Evolutionary conservation across 2,888 invertebrate species (phyloP).

Genomic region (Eucera pruinosa): DNA sequence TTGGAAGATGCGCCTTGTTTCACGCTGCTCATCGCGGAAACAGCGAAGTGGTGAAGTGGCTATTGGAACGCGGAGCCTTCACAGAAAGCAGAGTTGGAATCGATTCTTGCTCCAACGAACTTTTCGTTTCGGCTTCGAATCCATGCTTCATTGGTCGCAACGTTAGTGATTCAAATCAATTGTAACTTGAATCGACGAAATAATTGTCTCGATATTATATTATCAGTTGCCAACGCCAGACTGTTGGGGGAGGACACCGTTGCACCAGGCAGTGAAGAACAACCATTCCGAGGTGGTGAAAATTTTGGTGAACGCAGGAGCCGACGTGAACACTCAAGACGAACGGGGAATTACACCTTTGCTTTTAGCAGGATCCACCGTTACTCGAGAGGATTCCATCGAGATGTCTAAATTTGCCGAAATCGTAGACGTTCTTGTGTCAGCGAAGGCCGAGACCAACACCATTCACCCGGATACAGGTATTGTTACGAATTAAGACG

Average conservation of each 20-base stretch:
- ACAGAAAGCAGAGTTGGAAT: conserved; percentile 54
- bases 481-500: conserved; percentile 32
- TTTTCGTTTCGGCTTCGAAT: not conserved
- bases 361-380: conserved; percentile 80
- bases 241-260: conserved; percentile 81
- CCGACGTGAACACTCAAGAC: conserved; percentile 80
- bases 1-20: conserved; percentile 80
- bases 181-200: too few species aligned
- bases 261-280: conserved; percentile 82
- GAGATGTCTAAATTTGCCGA: conserved; percentile 76
- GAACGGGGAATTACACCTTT: conserved; percentile 82
- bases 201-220: not conserved
- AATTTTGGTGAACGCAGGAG: conserved; percentile 77
- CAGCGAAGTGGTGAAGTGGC: conserved; percentile 68
- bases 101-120: conserved; percentile 20
- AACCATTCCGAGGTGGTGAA: conserved; percentile 80
- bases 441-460: conserved; percentile 67
- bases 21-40: conserved; percentile 78
- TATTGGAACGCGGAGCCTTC: conserved; percentile 66
- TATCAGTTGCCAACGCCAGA: conserved; percentile 80
- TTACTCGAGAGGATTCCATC: conserved; percentile 62
- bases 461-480: conserved; percentile 68
- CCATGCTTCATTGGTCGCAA: conserved; percentile 37
- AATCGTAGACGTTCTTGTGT: conserved; percentile 79
- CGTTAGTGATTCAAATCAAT: conserved; percentile 36